These are phyloP conservation scores for Monodelphis domestica DNA, from an alignment of 2,797 vertebrate species.

Conservation along the genomic window DNA sequence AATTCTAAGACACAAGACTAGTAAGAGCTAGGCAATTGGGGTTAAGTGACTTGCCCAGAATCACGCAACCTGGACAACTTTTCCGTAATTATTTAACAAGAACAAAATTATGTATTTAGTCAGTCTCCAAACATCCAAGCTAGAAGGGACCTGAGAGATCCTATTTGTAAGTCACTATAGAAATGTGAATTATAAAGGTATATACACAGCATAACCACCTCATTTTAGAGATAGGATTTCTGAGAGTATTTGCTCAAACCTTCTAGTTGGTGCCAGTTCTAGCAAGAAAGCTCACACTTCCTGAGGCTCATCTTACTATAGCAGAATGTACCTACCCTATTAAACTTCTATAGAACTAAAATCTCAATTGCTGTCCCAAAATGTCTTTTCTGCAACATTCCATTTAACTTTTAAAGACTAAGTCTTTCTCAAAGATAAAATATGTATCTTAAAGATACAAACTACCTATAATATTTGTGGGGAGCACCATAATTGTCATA, in stretches of 20 bases:
- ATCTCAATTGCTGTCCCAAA: neutral
- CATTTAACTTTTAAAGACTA: neutral
- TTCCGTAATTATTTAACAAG: neutral
- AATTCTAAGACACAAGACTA: no score
- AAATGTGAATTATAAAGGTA: neutral
- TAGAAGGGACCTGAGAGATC: neutral
- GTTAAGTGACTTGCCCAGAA: no score
- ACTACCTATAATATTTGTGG: neutral
- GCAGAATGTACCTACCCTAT: neutral
- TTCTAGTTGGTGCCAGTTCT: neutral
- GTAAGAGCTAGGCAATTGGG: no score
- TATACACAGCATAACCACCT: neutral
- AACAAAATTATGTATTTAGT: neutral
- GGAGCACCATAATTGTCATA: no score
- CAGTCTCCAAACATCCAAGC: neutral
- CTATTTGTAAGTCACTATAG: neutral
- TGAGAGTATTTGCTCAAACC: neutral
- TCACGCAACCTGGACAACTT: neutral
- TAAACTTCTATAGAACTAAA: neutral
- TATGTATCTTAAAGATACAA: neutral
- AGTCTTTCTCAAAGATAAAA: neutral
- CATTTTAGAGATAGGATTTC: neutral
- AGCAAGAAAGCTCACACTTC: neutral
- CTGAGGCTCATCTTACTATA: neutral
- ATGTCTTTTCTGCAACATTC: neutral